Evolutionary conservation across 2,888 invertebrate genomes (phyloP).

Genomic region (Ophion ellenae): DNA sequence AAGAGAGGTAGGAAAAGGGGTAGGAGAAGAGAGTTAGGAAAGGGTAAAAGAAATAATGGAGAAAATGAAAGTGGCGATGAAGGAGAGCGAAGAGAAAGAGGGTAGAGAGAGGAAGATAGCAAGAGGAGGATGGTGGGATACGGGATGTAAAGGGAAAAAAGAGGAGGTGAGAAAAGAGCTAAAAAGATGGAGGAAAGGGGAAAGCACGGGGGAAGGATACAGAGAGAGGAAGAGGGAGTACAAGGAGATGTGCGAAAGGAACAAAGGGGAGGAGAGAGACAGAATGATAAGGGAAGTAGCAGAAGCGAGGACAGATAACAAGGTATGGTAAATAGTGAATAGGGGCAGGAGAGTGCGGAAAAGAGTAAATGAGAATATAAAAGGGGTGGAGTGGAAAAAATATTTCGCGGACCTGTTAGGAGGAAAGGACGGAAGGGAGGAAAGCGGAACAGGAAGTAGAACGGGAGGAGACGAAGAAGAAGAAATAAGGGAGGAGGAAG

Average conservation of each 20-base stretch:
- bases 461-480: not conserved
- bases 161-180: not conserved
- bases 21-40: constrained; percentile 34
- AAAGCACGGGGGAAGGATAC: not conserved
- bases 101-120: not conserved
- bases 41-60: constrained; percentile 27
- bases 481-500: constrained; percentile 1
- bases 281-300: constrained; percentile 1
- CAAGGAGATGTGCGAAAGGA: too few species aligned
- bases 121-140: not conserved
- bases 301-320: not conserved
- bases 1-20: constrained; percentile 31
- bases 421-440: not conserved
- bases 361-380: not conserved
- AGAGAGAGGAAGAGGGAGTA: too few species aligned
- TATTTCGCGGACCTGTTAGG: constrained; percentile 22
- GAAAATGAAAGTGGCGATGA: constrained; percentile 6
- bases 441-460: too few species aligned
- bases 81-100: not conserved
- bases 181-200: not conserved
- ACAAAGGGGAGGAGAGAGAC: too few species aligned
- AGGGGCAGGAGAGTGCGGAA: constrained; percentile 3
- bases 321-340: constrained; percentile 25
- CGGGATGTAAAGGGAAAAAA: not conserved
- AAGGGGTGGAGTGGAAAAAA: not conserved